Evolutionary conservation across 2,797 vertebrate genomes (phyloP), one percentile per base, ranked within the genome.

Genomic region (Protosalanx chinensis): DNA sequence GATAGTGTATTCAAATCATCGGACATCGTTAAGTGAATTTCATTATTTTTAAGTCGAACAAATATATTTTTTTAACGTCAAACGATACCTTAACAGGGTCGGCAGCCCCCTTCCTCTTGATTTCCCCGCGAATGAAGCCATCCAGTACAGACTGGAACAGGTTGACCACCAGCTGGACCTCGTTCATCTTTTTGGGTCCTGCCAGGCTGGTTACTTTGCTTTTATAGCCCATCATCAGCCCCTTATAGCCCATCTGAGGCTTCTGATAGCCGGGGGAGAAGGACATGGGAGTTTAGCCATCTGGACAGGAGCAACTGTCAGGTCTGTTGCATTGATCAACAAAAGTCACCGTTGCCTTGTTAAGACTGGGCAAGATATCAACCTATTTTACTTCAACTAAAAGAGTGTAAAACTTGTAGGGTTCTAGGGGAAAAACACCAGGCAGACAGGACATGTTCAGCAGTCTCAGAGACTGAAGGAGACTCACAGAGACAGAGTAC

Each of bases 71-170:
- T 60, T 27, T 6, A 60, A 27, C 58, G 32, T 20, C 3, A 6
- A 20, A 23, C 56, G 20, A 5, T 35, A 68, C 67, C 67, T 68
- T 63, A 61, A 5, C 8, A 0, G 77, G 78, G 62, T 94, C 94
- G 0, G 13, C 41, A 46, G 79, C 82, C 15, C 96, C 96, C 0
- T 79, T 82, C 76, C 88, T 93, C 88, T 95, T 97, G 12, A 89
- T 81, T 76, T 96, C 91, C 0, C 86, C 90, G 6, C 97, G 91
- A 12, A 96, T 94, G 70, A 98, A 99, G 68, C 96, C 96, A 23
- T 98, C 97, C 72, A 99, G 89, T 78, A 99, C 89, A 0, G 97
- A 96, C 73, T 97, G 95, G 90, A 99, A 99, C 58, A 98, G 91
- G 84, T 98, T 98, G 70, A 98, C 92, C 79, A 98, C 97, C 84